A percentile compares a stretch with the other conserved stretches of the same genome.
phyloP scores from a whole-genome alignment of 2,797 vertebrate genomes.

The Parauchenoglanis punctatus region DNA sequence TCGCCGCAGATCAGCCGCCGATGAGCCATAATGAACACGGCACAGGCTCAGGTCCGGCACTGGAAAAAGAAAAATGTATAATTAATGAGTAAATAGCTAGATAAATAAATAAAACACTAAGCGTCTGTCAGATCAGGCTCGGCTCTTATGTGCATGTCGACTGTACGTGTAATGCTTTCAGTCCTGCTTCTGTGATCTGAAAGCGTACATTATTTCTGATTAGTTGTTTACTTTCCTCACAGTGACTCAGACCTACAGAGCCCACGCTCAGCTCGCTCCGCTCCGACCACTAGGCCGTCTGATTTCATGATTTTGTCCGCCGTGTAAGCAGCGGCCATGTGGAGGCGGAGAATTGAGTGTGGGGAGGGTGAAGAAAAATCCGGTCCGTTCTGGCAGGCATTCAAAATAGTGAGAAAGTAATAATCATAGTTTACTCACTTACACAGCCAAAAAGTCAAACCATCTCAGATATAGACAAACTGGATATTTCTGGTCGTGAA shows the following conservation, averaged over 20 bases:
- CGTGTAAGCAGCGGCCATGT: neutral
- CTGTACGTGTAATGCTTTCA: neutral
- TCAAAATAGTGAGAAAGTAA: neutral
- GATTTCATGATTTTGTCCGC: neutral
- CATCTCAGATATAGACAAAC: neutral
- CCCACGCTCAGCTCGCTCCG: constrained; percentile 4
- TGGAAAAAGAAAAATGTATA: neutral
- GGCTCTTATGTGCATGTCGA: too few relatives aligned
- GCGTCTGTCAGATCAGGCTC: neutral
- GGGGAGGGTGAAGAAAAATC: neutral
- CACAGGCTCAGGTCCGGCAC: neutral
- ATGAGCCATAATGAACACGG: constrained; percentile 10
- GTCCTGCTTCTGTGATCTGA: neutral
- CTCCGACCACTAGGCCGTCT: constrained; percentile 16
- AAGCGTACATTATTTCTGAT: neutral
- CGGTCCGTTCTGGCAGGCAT: neutral
- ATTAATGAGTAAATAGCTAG: too few relatives aligned
- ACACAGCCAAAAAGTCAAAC: neutral
- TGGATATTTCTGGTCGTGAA: neutral
- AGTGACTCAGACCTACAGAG: constrained; percentile 6
- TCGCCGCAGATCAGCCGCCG: constrained; percentile 14
- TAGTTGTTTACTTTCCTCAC: neutral
- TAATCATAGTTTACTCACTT: neutral
- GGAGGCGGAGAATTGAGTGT: constrained; percentile 6
- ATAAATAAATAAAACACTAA: neutral